Base-by-base conservation (phyloP, 2,113 vertebrate genomes). In the Gracilinanus agilis region DNA sequence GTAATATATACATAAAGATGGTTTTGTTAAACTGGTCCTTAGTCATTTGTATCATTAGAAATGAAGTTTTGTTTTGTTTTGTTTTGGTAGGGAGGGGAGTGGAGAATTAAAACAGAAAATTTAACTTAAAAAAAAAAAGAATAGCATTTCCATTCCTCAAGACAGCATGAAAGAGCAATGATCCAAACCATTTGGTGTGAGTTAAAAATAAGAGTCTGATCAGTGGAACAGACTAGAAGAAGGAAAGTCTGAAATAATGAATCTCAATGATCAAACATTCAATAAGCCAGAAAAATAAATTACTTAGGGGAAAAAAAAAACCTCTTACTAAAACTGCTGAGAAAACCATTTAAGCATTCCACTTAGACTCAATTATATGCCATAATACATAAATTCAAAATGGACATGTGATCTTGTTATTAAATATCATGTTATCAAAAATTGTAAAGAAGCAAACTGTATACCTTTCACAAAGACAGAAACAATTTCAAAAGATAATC, bases 1-100 rank as follows among this genome's bases (percentile, higher is more conserved):
- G 99, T 99, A 99, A 99, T 99, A 99, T 99, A 99, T 99, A 99
- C 98, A 98, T 98, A 98, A 98, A 98, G 97, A 98, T 97, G 97
- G 67, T 99, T 99, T 99, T 99, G 99, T 99, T 99, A 99, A 99
- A 99, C 99, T 99, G 99, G 99, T 99, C 99, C 99, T 99, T 99
- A 99, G 99, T 99, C 94, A 98, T 99, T 99, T 99, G 99, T 99
- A 99, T 98, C 98, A 99, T 98, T 99, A 98, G 98, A 98, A 98
- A 98, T 53, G 56, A 98, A 23, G 95, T 98, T 98, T 97, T 97
- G n/a, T 83, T 83, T 83, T 83, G 61, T 75, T 75, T 75, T n/a
- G 34, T 13, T 55, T 55, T 24, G 4, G 49, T 5, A 5, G 49
- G 3, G 67, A n/a, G 67, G 29, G 61, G 61, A 16, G 67, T 75